Base-by-base conservation (phyloP, 2,797 vertebrate species). In the Sebastes ruberrimus region DNA sequence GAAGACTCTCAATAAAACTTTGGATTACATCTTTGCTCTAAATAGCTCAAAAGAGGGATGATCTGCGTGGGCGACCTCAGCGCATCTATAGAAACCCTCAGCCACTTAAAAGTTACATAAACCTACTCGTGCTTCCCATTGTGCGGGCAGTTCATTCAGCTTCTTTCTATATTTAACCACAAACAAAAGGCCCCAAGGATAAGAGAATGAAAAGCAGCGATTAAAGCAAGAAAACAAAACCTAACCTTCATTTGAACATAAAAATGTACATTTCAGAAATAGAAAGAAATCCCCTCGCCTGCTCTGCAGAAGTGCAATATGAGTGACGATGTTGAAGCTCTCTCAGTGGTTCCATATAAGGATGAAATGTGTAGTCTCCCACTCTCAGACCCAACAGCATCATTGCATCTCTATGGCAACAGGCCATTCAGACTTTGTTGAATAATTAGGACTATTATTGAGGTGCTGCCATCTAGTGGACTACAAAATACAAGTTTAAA, bases 371-470 rank as follows among this genome's bases (percentile, higher is more conserved):
- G 67, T 3, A 52, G 72, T 76, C 72, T 86, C 60, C 35, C 65
- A 46, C 79, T 38, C 78, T 76, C 53, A 78, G 25, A 68, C 62
- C 57, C 66, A 76, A 61, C 73, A 80, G 92, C 87, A 85, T 94
- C 90, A 92, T 80, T 68, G 53, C 65, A 74, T 94, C 86, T 71
- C 94, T 87, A 93, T 93, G 74, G 91, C 84, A 95, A 94, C 93
- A 87, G 57, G 74, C 42, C 63, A 73, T 74, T 87, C 71, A 76
- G 61, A 56, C 56, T 28, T 38, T 33, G 56, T 63, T 73, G n/a
- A 70, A 64, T 66, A 57, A 70, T 78, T 55, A 42, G 22, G 18
- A 76, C 22, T 74, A 20, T 28, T 57, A 74, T 10, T 72, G 30
- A 79, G 11, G 23, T 90, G 83, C 89, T 88, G 92, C 93, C 93